Percentiles rank a stretch among this genome's conserved stretches.
These are phyloP conservation scores for Macropus fuliginosus DNA, from an alignment of 2,797 vertebrate species.

Conservation along the genomic window DNA sequence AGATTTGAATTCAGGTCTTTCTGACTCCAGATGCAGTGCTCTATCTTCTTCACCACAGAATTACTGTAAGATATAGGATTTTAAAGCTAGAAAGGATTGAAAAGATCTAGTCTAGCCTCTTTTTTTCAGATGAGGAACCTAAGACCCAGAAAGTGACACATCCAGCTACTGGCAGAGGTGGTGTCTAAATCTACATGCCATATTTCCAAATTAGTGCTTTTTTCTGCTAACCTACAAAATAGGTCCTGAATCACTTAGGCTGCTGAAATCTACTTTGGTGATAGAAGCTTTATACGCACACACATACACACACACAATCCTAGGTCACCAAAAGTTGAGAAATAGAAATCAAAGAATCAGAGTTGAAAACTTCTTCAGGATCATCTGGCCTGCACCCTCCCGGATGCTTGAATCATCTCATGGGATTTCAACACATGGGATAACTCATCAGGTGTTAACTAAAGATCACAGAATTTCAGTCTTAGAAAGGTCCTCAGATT, in stretches of 20 bases:
- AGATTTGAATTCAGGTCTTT: not conserved
- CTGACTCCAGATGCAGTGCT: not conserved
- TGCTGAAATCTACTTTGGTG: not conserved
- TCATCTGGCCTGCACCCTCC: not conserved
- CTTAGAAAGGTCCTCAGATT: not conserved
- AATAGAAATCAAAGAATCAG: not conserved
- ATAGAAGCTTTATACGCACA: not conserved
- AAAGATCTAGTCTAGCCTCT: constrained; percentile 25
- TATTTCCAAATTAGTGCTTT: constrained; percentile 1
- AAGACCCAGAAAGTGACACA: not conserved
- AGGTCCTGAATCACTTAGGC: not conserved
- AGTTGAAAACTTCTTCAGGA: not conserved
- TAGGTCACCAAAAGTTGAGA: not conserved
- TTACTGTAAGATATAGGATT: not conserved
- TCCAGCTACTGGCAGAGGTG: constrained; percentile 14
- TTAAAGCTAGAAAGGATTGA: not conserved
- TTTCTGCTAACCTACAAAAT: not conserved
- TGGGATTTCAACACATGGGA: not conserved
- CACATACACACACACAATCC: not conserved
- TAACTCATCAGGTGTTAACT: not conserved
- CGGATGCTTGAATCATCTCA: not conserved
- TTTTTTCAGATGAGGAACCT: constrained; percentile 38
- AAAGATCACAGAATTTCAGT: not conserved
- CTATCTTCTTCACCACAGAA: not conserved
- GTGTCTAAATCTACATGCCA: not conserved